Evolutionary conservation across 2,113 vertebrate species (phyloP).

Genomic region (Malaclemys terrapin): DNA sequence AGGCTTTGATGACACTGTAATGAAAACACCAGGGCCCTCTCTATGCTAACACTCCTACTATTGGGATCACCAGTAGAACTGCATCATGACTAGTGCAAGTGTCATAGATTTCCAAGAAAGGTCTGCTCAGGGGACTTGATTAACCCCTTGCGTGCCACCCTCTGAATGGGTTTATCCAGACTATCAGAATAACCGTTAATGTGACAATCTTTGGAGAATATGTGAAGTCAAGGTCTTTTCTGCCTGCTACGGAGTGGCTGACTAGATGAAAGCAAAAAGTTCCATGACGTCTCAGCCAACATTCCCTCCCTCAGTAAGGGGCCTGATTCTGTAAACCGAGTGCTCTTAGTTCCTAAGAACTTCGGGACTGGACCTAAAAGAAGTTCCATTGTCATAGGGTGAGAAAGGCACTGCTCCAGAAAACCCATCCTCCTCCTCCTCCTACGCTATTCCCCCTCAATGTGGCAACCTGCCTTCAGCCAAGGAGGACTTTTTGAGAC

Average conservation of each 20-base stretch:
- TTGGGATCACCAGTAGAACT: background rate
- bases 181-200: background rate
- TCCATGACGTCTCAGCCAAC: background rate
- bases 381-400: background rate
- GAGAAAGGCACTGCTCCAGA: background rate
- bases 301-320: background rate
- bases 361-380: background rate
- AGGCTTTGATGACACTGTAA: rapidly evolving
- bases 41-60: background rate
- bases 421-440: background rate
- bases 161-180: background rate
- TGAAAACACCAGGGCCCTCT: rapidly evolving
- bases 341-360: background rate
- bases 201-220: background rate
- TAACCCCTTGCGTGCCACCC: background rate
- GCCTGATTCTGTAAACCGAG: background rate
- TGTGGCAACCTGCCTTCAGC: background rate
- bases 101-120: background rate
- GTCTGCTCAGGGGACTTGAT: background rate
- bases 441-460: background rate
- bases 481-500: background rate
- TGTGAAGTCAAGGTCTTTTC: background rate
- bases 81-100: background rate
- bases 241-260: background rate
- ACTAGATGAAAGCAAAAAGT: background rate